A percentile compares a stretch with the other conserved stretches of the same genome.
phyloP scores from a whole-genome alignment of 2,888 invertebrate species.

The Omphaloscelis lunosa region DNA sequence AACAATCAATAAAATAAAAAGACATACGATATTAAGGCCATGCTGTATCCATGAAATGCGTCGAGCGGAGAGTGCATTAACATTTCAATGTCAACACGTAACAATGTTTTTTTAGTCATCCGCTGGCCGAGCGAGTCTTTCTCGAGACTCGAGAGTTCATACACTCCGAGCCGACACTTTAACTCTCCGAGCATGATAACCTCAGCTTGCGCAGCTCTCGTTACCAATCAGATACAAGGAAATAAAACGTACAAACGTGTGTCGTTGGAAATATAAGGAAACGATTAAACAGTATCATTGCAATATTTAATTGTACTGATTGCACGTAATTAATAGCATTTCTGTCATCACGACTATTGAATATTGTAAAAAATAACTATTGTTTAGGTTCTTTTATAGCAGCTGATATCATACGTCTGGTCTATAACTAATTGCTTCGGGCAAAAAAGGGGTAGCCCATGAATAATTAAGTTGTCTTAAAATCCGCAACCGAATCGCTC shows the following conservation, averaged over 20 bases:
- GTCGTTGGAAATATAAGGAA: slow-evolving; percentile 76
- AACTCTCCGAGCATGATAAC: slow-evolving; percentile 68
- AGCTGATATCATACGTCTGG: slow-evolving; percentile 39
- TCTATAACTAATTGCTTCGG: slow-evolving; percentile 59
- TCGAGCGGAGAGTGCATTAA: slow-evolving; percentile 88
- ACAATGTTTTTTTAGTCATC: slow-evolving; percentile 88
- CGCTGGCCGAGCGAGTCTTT: slow-evolving; percentile 82
- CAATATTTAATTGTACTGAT: slow-evolving; percentile 79
- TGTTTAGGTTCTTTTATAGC: slow-evolving; percentile 46
- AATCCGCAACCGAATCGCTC: slow-evolving; percentile 55
- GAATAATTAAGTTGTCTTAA: slow-evolving; percentile 64
- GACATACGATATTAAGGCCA: slow-evolving; percentile 68
- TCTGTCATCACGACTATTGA: slow-evolving; percentile 77
- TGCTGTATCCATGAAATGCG: slow-evolving; percentile 83
- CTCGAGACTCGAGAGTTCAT: slow-evolving; percentile 71
- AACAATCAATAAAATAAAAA: slow-evolving; percentile 85
- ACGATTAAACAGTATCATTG: slow-evolving; percentile 81
- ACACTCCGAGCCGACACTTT: slow-evolving; percentile 65
- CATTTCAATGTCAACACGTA: slow-evolving; percentile 90
- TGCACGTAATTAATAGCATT: slow-evolving; percentile 78
- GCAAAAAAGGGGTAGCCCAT: slow-evolving; percentile 65
- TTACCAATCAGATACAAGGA: slow-evolving; percentile 69
- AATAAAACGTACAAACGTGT: slow-evolving; percentile 61
- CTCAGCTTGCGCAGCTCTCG: slow-evolving; percentile 61
- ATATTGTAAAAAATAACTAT: slow-evolving; percentile 61